Evolutionary conservation across 2,113 vertebrate genomes (phyloP), one percentile per base, ranked within the genome.

Genomic region (Grammomys dolichurus): DNA sequence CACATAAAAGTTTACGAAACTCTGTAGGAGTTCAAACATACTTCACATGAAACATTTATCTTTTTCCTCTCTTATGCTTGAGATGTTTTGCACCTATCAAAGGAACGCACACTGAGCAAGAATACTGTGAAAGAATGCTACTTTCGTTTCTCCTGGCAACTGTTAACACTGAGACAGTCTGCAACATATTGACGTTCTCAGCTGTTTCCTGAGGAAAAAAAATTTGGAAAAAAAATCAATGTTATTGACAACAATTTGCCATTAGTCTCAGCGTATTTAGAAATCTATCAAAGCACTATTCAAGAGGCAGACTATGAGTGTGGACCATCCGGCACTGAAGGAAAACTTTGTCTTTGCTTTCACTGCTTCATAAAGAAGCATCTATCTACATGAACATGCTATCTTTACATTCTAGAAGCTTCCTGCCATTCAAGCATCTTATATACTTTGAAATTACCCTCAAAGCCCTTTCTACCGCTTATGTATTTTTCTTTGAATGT

Each of bases 1-100:
- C 24, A 60, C 85, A 91, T 46, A 94, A 82, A 97, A 95, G 43
- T 80, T 7, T 76, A 63, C 54, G 43, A 0, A 91, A 63, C 93
- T 96, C 2, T 69, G 78, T 26, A 70, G 0, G 26, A 91, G 46
- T 97, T 70, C 72, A 63, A 87, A 33, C 76, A 60, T 92, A 7
- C 10, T 26, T 67, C 4, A 3, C 46, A 70, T 87, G 13, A 14
- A 36, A 1, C 1, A 20, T 14, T 3, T 3, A 81, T 56, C 0
- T 70, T 24, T 31, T 51, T 0, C 9, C 11, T 40, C 1, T 5
- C 36, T 87, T 80, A n/a, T 96, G 54, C 31, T 3, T 76, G 24
- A 51, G 84, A 77, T 33, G 31, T 26, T 33, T 46, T 87, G 0
- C 70, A 51, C 70, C 22, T 67, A 33, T 78, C 65, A 81, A 94